phyloP scores from a whole-genome alignment of 1,140 invertebrate genomes.

The Acromyrmex heyeri region DNA sequence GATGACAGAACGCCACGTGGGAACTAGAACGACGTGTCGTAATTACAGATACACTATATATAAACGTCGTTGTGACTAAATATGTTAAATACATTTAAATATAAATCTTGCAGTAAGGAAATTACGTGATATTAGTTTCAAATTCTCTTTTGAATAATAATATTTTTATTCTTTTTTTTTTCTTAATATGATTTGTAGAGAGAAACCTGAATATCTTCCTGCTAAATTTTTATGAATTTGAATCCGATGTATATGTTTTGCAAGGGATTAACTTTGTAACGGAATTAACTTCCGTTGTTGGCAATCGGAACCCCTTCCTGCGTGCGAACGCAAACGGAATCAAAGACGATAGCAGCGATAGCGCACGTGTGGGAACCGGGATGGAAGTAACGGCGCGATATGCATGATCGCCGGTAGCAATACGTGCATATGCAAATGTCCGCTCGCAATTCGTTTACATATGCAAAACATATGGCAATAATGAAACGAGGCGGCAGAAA shows the following conservation, averaged over 20 bases:
- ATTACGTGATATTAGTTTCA: not conserved
- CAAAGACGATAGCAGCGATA: slow-evolving; percentile 56
- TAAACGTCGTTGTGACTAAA: not conserved
- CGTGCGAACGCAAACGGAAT: slow-evolving; percentile 12
- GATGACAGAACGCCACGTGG: slow-evolving; percentile 23
- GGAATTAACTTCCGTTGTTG: slow-evolving; percentile 68
- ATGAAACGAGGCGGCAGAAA: slow-evolving; percentile 14
- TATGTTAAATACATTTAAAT: not conserved
- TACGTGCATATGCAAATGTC: slow-evolving; percentile 42
- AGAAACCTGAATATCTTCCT: not conserved
- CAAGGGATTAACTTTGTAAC: slow-evolving; percentile 47
- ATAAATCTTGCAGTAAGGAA: not conserved
- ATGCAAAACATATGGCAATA: slow-evolving; percentile 44
- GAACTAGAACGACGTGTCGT: slow-evolving; percentile 10
- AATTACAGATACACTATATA: not conserved
- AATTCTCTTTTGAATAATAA: not conserved
- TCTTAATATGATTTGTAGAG: not conserved
- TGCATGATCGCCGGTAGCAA: slow-evolving; percentile 53
- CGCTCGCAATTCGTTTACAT: slow-evolving; percentile 46
- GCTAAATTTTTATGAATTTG: not conserved
- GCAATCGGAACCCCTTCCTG: slow-evolving; percentile 37
- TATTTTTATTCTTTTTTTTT: not conserved
- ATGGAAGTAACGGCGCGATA: slow-evolving; percentile 74
- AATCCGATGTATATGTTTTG: not conserved
- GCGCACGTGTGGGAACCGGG: slow-evolving; percentile 64